Evolutionary conservation across 2,888 invertebrate genomes (phyloP).

Genomic region (Scaeva pyrastri): DNA sequence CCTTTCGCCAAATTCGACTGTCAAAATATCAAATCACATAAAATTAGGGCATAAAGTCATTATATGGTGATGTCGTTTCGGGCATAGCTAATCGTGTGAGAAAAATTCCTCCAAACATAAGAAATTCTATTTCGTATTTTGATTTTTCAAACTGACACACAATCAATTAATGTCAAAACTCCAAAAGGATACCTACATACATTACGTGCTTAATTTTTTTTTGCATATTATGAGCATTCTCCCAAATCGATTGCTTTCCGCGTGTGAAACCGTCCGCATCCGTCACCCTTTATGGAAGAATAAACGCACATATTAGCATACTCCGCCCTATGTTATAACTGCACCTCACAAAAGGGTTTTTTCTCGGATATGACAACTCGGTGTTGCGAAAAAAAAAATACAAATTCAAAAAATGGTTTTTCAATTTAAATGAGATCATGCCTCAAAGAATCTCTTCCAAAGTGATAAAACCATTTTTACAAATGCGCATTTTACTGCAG

Average conservation of each 20-base stretch:
- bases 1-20: neutral
- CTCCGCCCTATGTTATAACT: constrained; percentile 60
- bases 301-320: constrained; percentile 60
- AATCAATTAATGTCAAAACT: constrained; percentile 12
- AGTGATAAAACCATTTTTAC: constrained; percentile 38
- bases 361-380: constrained; percentile 11
- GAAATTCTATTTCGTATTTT: constrained; percentile 40
- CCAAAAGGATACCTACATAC: constrained; percentile 21
- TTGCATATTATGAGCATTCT: constrained; percentile 54
- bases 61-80: neutral
- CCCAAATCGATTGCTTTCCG: constrained; percentile 51
- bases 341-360: constrained; percentile 53
- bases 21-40: neutral
- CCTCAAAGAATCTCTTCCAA: constrained; percentile 19
- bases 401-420: constrained; percentile 13
- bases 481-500: too few species aligned
- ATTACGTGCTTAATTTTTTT: constrained; percentile 9
- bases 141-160: constrained; percentile 4
- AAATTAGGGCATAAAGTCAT: neutral
- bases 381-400: constrained; percentile 35
- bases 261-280: constrained; percentile 71
- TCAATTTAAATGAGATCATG: constrained; percentile 26
- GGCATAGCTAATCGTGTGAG: constrained; percentile 28
- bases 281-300: constrained; percentile 56
- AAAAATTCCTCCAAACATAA: constrained; percentile 12